Percentiles rank a stretch among this genome's conserved stretches.
Conservation (phyloP, 2,888 invertebrate genomes). For the Coleophora flavipennella region DNA sequence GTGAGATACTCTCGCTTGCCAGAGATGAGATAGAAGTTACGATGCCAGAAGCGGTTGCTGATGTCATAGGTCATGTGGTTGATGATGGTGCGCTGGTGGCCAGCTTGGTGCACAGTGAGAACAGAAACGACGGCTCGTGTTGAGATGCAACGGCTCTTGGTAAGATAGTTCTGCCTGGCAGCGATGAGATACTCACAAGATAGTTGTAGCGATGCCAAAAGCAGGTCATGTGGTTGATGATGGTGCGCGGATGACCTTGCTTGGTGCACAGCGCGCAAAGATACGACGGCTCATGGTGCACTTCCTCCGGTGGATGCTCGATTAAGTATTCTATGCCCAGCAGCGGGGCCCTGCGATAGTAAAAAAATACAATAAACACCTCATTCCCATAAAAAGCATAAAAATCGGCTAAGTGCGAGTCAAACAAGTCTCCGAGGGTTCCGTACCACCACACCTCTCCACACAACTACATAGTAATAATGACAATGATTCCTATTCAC, state of each 20-base stretch:
- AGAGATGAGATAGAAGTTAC: conserved; percentile 71
- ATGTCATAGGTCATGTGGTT: conserved; percentile 84
- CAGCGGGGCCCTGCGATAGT: conserved; percentile 58
- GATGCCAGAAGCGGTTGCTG: conserved; percentile 85
- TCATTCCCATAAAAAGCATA: too few relatives aligned
- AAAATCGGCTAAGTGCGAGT: too few relatives aligned
- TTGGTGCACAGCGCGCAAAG: conserved; percentile 85
- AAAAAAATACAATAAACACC: too few relatives aligned
- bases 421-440: too few relatives aligned
- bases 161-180: too few relatives aligned
- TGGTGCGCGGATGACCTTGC: conserved; percentile 83
- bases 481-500: too few relatives aligned
- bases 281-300: conserved; percentile 80
- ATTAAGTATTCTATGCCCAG: conserved; percentile 86
- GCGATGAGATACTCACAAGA: conserved; percentile 57
- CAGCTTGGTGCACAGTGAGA: conserved; percentile 84
- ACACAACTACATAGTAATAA: too few relatives aligned
- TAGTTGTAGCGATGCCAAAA: conserved; percentile 83
- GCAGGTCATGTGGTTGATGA: conserved; percentile 84
- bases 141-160: too few relatives aligned
- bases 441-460: too few relatives aligned
- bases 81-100: too few relatives aligned
- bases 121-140: too few relatives aligned
- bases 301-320: conserved; percentile 77
- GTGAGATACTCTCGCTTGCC: too few relatives aligned